Conservation (phyloP, 1,140 invertebrate species). For the Schlechtendalia chinensis region DNA sequence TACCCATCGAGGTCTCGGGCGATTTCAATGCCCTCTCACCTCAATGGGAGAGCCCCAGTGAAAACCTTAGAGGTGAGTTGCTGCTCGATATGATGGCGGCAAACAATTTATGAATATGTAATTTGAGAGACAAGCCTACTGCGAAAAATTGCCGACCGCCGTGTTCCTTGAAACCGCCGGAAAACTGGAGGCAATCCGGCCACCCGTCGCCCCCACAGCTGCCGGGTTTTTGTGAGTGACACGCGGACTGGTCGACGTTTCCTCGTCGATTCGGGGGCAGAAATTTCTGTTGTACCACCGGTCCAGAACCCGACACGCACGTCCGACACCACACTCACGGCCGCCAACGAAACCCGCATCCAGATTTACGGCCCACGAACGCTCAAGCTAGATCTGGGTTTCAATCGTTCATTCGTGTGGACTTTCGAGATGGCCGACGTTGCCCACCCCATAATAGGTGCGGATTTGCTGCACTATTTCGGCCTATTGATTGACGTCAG, state of each 20-base stretch:
- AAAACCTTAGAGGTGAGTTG: too few species aligned
- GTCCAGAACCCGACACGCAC: neutral
- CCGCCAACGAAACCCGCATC: constrained; percentile 29
- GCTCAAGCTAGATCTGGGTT: neutral
- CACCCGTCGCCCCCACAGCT: neutral
- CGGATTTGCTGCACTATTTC: constrained; percentile 9
- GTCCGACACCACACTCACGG: constrained; percentile 48
- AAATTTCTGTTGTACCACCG: neutral
- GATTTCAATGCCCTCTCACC: too few species aligned
- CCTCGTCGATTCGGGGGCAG: neutral
- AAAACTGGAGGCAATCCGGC: neutral
- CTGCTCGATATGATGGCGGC: too few species aligned
- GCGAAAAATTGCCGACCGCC: too few species aligned
- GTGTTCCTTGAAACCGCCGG: too few species aligned
- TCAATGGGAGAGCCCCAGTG: too few species aligned
- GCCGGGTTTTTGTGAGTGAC: neutral
- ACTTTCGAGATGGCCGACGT: constrained; percentile 30
- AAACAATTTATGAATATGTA: too few species aligned
- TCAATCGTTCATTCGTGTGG: neutral
- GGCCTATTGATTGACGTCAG: neutral
- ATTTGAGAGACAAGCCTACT: too few species aligned
- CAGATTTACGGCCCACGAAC: neutral
- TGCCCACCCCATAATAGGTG: neutral
- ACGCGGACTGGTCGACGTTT: neutral
- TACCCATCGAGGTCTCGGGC: too few species aligned